A percentile compares a stretch with the other conserved stretches of the same genome.
phyloP scores from a whole-genome alignment of 2,888 invertebrate genomes.

The Eupithecia abbreviata region DNA sequence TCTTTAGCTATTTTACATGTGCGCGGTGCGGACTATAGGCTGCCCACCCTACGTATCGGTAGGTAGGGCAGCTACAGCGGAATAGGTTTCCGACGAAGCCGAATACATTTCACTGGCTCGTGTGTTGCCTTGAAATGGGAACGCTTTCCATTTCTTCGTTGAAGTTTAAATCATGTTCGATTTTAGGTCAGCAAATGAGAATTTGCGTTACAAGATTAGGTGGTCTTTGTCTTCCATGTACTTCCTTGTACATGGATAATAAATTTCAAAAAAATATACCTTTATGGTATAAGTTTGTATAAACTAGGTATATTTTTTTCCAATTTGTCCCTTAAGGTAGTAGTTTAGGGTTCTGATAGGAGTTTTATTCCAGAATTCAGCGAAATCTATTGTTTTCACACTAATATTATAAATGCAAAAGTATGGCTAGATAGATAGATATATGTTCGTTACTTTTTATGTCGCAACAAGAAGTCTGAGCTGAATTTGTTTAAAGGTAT shows the following conservation, averaged over 20 bases:
- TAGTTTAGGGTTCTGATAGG: background rate
- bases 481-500: background rate
- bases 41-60: constrained; percentile 78
- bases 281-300: no score
- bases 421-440: background rate
- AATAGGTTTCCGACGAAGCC: constrained; percentile 78
- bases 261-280: background rate
- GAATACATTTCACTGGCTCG: constrained; percentile 76
- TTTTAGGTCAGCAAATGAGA: constrained; percentile 46
- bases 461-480: background rate
- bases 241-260: background rate
- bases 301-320: no score
- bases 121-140: constrained; percentile 67
- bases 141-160: constrained; percentile 65
- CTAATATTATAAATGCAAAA: no score
- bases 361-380: background rate
- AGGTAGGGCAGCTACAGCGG: constrained; percentile 72
- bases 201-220: constrained; percentile 3
- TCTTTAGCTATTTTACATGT: constrained; percentile 81
- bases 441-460: background rate
- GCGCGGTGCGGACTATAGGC: constrained; percentile 73
- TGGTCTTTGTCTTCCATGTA: background rate
- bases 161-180: constrained; percentile 65
- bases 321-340: no score
- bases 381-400: background rate